Evolutionary conservation across 2,797 vertebrate genomes (phyloP), one percentile per base, ranked within the genome.

Genomic region (Enteromius fasciolatus): DNA sequence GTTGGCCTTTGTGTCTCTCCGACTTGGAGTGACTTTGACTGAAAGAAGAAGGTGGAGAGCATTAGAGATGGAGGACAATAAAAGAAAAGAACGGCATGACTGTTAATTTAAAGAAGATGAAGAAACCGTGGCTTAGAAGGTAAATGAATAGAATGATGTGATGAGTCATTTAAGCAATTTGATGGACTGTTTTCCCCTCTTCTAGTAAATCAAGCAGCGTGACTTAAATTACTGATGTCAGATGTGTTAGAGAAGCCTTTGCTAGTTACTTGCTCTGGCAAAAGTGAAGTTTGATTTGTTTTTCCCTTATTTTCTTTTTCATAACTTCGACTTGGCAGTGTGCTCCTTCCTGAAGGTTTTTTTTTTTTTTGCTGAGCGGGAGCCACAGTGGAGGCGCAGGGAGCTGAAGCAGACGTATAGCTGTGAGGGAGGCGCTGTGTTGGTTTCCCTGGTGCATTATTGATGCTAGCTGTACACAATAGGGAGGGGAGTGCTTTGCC

Each of bases 381-480:
- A 54, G 48, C 39, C 72, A 63, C 52, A 31, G 69, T 74, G 68
- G 83, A 69, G 41, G 39, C 9, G 52, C 57, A 54, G 8, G 64
- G 64, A 78, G 61, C 78, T 70, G 63, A 72, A 79, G 70, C 63
- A 74, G 68, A 68, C 31, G 31, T 70, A 72, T 80, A 31, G 81
- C 86, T 89, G 78, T 87, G 85, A 87, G 87, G 77, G 73, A 83
- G 61, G 82, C 15, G 41, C 59, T 75, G 69, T 78, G 78, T 78
- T 79, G 67, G 61, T 82, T 76, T 87, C 82, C 83, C 78, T 75
- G 33, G 77, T 86, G 85, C 76, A 87, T 88, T 87, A 88, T 88
- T 87, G 83, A 87, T 86, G 77, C 61, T 78, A 46, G 85, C 78
- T 86, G 74, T 84, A 87, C 85, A 87, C 82, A 85, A 82, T 80